Evolutionary conservation across 2,113 vertebrate species (phyloP).

Genomic region (Hiodon tergisus): DNA sequence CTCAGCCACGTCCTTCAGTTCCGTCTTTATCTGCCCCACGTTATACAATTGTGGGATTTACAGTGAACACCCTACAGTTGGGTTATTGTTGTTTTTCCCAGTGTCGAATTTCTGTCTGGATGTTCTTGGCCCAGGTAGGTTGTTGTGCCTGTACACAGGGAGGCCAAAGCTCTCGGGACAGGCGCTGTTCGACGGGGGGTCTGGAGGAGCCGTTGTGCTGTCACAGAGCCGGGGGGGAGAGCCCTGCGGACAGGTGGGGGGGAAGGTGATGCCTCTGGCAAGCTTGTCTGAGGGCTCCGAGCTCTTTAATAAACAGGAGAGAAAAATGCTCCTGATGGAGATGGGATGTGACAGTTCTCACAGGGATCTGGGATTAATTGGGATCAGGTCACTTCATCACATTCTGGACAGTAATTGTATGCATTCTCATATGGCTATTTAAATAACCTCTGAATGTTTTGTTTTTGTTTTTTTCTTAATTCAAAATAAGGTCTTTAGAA

Average conservation of each 20-base stretch:
- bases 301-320: conserved; percentile 61
- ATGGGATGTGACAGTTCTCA: conserved; percentile 85
- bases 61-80: too few species aligned
- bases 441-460: conserved; percentile 50
- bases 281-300: conserved; percentile 47
- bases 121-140: too few species aligned
- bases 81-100: too few species aligned
- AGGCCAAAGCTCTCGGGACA: background rate
- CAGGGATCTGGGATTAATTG: conserved; percentile 89
- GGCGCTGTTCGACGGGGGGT: conserved; percentile 22
- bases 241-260: conserved; percentile 57
- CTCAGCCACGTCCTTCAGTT: too few species aligned
- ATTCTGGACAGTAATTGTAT: conserved; percentile 71
- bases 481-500: conserved; percentile 33
- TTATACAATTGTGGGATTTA: too few species aligned
- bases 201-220: conserved; percentile 39
- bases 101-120: too few species aligned
- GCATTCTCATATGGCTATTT: conserved; percentile 75
- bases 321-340: conserved; percentile 69
- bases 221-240: conserved; percentile 49
- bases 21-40: too few species aligned
- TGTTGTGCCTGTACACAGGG: too few species aligned
- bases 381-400: conserved; percentile 82
- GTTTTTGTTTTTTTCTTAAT: conserved; percentile 38
- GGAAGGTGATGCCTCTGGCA: conserved; percentile 51